Base-by-base conservation (phyloP, 2,797 vertebrate genomes). In the Danio albolineatus region DNA sequence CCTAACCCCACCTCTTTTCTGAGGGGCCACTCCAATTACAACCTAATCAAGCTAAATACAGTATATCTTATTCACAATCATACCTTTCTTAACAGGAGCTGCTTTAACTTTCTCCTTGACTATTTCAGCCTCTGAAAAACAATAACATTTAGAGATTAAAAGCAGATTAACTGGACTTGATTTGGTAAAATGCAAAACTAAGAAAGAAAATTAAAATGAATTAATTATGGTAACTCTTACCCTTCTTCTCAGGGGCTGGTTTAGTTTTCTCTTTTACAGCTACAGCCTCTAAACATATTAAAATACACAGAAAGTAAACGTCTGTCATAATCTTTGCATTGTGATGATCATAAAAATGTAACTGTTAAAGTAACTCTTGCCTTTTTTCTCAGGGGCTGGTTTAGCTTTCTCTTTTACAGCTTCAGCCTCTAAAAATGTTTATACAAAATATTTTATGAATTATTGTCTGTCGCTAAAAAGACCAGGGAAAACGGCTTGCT, bases 81-180 rank as follows among this genome's bases (percentile, higher is more conserved):
- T 13, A 79, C 76, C 76, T 79, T 79, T 78, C 19, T 78, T 71
- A 4, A 60, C 43, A 48, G 28, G 28, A 38, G 65, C 4, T 36
- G 57, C n/a, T 21, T 78, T 49, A 5, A 60, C 41, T 70, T 79
- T 64, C 49, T 86, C 83, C 73, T 80, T 72, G 5, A 74, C 56
- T 66, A 60, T 75, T 13, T 86, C 60, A 39, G 51, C 70, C 49
- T 66, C 49, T 73, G 43, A 39, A 56, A 48, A 53, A 3, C 4
- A 61, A 48, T 28, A 49, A 10, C 9, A 13, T 13, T 36, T 9
- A 13, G 16, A 14, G 28, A 28, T 13, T 8, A 2, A 17, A 56
- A 56, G 10, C 44, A 38, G n/a, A 16, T 64, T n/a, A 6, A 38
- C 13, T 12, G 12, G 2, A 0, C 12, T 6, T 28, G 16, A 16